Evolutionary conservation across 2,797 vertebrate genomes (phyloP).

Genomic region (Nyctalus aviator): DNA sequence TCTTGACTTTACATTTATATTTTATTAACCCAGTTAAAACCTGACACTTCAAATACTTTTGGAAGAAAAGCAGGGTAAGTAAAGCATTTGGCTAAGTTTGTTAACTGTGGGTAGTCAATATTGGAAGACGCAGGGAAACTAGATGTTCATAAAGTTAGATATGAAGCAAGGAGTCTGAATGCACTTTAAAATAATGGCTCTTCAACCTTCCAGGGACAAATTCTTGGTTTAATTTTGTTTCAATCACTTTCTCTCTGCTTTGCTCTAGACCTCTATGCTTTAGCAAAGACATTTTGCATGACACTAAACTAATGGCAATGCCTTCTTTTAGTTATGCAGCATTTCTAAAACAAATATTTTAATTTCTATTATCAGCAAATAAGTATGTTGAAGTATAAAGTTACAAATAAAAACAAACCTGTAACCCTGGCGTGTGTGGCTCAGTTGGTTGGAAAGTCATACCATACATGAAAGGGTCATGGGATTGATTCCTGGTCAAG

Average conservation of each 20-base stretch:
- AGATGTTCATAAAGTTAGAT: neutral
- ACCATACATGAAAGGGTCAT: neutral
- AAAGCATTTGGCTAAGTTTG: neutral
- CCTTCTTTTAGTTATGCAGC: neutral
- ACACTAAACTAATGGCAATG: neutral
- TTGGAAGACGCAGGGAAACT: neutral
- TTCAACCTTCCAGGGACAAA: neutral
- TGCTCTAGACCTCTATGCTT: slow-evolving; percentile 1
- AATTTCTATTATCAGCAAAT: neutral
- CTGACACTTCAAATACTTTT: neutral
- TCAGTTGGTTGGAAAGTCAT: neutral
- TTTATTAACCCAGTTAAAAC: slow-evolving; percentile 1
- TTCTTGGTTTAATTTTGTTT: slow-evolving; percentile 34
- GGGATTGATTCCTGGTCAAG: neutral
- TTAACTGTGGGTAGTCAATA: neutral
- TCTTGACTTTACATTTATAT: neutral
- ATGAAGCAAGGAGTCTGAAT: neutral
- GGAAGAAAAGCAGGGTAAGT: neutral
- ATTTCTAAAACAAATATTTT: slow-evolving; percentile 50
- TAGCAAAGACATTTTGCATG: slow-evolving; percentile 16
- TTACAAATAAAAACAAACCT: neutral
- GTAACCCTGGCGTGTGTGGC: neutral
- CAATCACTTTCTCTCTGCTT: neutral
- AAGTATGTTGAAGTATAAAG: neutral
- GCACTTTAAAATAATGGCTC: neutral